phyloP scores from a whole-genome alignment of 2,888 invertebrate genomes.

The Gari tellinella region DNA sequence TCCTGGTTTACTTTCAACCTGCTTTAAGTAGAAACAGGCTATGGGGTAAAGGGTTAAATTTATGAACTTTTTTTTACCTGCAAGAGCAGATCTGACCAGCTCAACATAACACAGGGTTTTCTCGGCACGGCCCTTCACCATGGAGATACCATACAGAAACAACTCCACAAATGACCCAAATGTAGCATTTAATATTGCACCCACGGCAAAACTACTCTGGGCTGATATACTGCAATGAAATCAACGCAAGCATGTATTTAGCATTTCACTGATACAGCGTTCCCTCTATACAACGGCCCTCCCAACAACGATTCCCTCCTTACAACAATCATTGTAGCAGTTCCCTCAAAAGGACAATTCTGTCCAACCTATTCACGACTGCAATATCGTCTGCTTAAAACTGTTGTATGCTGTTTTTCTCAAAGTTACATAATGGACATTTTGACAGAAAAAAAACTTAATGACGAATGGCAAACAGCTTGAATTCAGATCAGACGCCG shows the following conservation, averaged over 20 bases:
- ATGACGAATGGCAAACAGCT: no score
- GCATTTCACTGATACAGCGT: not conserved
- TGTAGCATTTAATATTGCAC: conserved; percentile 82
- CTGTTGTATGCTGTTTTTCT: no score
- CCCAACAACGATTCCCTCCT: no score
- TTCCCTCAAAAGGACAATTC: not conserved
- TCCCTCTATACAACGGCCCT: no score
- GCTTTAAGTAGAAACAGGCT: no score
- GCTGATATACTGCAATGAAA: conserved; percentile 78
- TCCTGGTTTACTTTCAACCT: no score
- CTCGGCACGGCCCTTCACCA: conserved; percentile 70
- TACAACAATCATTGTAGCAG: no score
- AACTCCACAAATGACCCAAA: conserved; percentile 82
- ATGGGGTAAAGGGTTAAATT: not conserved
- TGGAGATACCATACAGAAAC: conserved; percentile 77
- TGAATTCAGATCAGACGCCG: no score
- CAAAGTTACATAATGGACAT: no score
- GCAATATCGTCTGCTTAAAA: no score
- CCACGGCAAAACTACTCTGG: conserved; percentile 81
- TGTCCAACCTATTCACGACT: no score
- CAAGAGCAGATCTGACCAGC: conserved; percentile 78
- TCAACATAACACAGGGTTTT: conserved; percentile 73
- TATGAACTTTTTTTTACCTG: conserved; percentile 72
- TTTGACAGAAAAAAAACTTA: no score
- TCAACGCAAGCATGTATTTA: conserved; percentile 11